Base-by-base conservation (phyloP, 2,888 invertebrate genomes). In the Acanthosepion pharaonis region DNA sequence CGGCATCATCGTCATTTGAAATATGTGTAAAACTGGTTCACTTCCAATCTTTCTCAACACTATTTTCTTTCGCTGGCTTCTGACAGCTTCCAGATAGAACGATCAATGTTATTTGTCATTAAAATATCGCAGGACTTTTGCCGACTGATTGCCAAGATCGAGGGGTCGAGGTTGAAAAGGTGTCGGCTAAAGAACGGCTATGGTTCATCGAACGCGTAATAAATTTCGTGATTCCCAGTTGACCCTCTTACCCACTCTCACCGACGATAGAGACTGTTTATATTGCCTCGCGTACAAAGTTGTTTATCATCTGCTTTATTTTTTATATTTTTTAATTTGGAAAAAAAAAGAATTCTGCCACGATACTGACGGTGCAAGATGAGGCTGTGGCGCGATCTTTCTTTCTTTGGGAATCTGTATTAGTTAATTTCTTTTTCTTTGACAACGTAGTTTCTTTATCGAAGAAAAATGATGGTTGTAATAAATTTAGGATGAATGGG, bases 21-120 rank as follows among this genome's bases (percentile, higher is more conserved):
- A 78, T 78, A 78, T 78, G 78, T 78, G n/a, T 78, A 78, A 78
- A 78, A 78, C 78, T 78, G 78, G 78, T 78, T n/a, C 78, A n/a
- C 78, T 78, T 78, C 78, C 78, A 78, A 78, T 78, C 78, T 78
- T 78, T 78, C 78, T 4, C n/a, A 78, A 33, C 78, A 33, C n/a
- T 78, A n/a, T 78, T 18, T 78, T 78, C n/a, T 78, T 9, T 78
- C n/a, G 78, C 15, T 33, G 78, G n/a, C 78, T 78, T 78, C 78
- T 78, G 78, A 78, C 78, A 78, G 78, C 78, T 78, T 33, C n/a
- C 78, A n/a, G 78, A 78, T n/a, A 78, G n/a, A 33, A 78, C n/a
- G n/a, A 9, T 78, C 78, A 23, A 11, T 33, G 78, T 78, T 78
- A 78, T 78, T 78, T 78, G 78, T 78, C n/a, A 78, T 78, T 78